phyloP scores from a whole-genome alignment of 2,797 vertebrate species.

The Dendrocincla fuliginosa region DNA sequence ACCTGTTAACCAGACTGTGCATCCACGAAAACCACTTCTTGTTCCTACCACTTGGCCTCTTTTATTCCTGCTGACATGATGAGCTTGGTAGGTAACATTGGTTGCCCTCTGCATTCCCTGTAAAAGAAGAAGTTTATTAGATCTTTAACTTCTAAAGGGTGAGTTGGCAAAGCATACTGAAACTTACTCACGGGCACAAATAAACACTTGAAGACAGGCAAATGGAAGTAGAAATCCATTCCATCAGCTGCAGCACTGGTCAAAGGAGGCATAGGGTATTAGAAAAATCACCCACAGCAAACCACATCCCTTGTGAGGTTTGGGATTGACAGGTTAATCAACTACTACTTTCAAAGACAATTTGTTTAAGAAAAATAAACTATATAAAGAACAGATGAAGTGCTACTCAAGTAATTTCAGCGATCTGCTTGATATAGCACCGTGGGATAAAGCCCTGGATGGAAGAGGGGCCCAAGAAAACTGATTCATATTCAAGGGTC shows the following conservation, averaged over 20 bases:
- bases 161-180: not conserved
- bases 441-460: not conserved
- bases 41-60: constrained; percentile 97
- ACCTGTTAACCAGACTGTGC: constrained; percentile 98
- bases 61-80: constrained; percentile 97
- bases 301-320: not conserved
- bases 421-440: not conserved
- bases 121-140: not conserved
- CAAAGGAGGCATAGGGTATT: not conserved
- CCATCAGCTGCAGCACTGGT: not conserved
- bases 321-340: not conserved
- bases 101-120: constrained; percentile 97
- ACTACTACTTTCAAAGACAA: not conserved
- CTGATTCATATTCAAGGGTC: not conserved
- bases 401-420: not conserved
- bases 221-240: not conserved
- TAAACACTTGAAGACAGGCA: not conserved
- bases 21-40: constrained; percentile 95
- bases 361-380: not conserved
- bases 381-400: not conserved
- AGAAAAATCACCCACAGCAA: not conserved
- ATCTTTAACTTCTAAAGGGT: not conserved
- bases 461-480: not conserved
- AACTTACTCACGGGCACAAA: not conserved
- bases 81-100: constrained; percentile 97